Conservation (phyloP, 2,113 vertebrate species). For the Pipra filicauda region DNA sequence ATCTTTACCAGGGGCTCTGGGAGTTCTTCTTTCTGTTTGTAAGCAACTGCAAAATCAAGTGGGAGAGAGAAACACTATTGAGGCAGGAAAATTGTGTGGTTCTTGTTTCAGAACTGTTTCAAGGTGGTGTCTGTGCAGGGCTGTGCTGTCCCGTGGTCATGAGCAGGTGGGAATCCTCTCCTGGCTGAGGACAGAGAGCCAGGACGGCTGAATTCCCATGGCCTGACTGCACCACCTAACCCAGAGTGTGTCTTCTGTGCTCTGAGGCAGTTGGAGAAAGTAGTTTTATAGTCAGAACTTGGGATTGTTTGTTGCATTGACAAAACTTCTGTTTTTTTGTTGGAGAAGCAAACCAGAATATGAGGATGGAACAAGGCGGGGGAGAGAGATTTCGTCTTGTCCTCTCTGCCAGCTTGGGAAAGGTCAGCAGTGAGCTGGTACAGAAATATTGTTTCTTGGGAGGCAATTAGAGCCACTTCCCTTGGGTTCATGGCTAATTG, state of each 20-base stretch:
- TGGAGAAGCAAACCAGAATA: background rate
- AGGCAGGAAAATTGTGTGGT: background rate
- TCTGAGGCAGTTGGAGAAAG: background rate
- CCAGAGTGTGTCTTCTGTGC: background rate
- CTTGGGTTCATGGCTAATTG: background rate
- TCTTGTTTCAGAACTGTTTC: background rate
- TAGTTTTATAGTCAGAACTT: background rate
- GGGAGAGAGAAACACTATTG: background rate
- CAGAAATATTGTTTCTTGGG: background rate
- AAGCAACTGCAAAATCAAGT: background rate
- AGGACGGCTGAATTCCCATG: background rate
- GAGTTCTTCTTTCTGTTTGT: background rate
- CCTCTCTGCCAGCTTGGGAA: background rate
- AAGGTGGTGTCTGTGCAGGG: background rate
- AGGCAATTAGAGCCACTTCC: background rate
- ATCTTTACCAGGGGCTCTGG: fast-evolving
- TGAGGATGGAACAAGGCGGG: background rate
- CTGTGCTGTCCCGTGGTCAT: fast-evolving
- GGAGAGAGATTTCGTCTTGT: background rate
- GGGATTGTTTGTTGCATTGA: background rate
- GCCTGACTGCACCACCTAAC: background rate
- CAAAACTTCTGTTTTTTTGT: background rate
- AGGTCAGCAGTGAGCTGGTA: background rate
- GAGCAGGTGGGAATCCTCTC: background rate
- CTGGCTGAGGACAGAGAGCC: background rate